phyloP scores from a whole-genome alignment of 2,113 vertebrate species.

The Leptobrachium leishanense region DNA sequence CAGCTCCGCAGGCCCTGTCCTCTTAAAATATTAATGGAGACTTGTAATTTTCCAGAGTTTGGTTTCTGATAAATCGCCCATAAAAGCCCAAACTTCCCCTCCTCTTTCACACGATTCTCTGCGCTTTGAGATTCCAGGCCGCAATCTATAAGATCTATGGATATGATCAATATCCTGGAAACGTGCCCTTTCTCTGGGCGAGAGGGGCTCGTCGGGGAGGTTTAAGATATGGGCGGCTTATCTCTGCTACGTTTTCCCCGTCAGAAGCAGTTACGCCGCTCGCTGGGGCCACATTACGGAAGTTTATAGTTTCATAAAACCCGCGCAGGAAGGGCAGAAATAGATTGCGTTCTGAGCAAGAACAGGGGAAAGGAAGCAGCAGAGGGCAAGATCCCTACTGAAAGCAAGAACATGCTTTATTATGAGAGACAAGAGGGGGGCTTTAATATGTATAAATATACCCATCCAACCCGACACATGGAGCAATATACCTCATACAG shows the following conservation, averaged over 20 bases:
- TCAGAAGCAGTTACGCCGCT: conserved; percentile 22
- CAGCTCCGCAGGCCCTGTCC: neutral
- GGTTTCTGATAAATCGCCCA: conserved; percentile 6
- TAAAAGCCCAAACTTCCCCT: conserved; percentile 11
- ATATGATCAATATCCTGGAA: neutral
- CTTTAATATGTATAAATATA: too few species aligned
- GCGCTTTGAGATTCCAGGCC: neutral
- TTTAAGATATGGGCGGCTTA: conserved; percentile 6
- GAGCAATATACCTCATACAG: too few species aligned
- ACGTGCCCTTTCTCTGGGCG: too few species aligned
- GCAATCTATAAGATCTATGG: neutral
- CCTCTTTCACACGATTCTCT: neutral
- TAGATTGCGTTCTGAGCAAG: neutral
- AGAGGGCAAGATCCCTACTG: too few species aligned
- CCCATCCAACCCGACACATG: too few species aligned
- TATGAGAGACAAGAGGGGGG: too few species aligned
- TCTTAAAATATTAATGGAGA: neutral
- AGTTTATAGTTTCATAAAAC: conserved; percentile 45
- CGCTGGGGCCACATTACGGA: conserved; percentile 35
- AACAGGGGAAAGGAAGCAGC: neutral
- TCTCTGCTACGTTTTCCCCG: neutral
- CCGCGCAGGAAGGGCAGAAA: neutral
- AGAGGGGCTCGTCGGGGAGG: neutral
- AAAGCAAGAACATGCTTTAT: too few species aligned
- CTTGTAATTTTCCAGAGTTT: neutral